Evolutionary conservation across 2,888 invertebrate genomes (phyloP).

Genomic region (Nomada ruficornis): DNA sequence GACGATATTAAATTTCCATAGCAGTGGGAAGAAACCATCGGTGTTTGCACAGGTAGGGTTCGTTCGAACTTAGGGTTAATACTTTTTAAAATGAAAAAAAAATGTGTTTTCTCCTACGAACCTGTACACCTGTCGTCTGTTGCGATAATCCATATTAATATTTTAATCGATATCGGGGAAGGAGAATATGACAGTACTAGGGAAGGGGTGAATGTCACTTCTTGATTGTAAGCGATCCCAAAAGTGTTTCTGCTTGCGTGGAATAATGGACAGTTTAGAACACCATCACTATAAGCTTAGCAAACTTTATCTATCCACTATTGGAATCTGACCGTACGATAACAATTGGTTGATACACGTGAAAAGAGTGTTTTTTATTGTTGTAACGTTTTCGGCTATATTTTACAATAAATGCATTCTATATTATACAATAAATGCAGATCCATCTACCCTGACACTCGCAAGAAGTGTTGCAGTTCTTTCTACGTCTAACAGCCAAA

Average conservation of each 20-base stretch:
- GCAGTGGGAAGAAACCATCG: constrained; percentile 22
- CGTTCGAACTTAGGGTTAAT: neutral
- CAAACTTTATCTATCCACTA: neutral
- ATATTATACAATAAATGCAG: neutral
- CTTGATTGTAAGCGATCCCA: neutral
- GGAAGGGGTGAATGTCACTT: neutral
- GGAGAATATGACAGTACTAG: neutral
- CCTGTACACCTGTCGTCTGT: neutral
- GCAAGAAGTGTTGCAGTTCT: no score
- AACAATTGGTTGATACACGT: neutral
- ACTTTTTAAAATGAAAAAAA: neutral
- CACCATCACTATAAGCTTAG: neutral
- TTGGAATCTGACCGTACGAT: constrained; percentile 29
- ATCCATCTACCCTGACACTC: no score
- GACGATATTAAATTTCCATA: constrained; percentile 27
- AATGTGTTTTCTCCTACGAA: neutral
- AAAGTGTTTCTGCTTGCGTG: neutral
- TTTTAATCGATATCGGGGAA: neutral
- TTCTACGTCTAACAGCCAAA: no score
- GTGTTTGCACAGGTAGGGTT: neutral
- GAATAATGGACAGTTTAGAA: constrained; percentile 10
- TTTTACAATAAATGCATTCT: no score
- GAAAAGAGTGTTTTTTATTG: neutral
- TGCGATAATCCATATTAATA: constrained; percentile 2
- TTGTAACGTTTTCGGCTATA: no score